Percentiles rank a stretch among this genome's conserved stretches.
Conservation (phyloP, 1,140 invertebrate species). For the Drosophila trapezifrons region DNA sequence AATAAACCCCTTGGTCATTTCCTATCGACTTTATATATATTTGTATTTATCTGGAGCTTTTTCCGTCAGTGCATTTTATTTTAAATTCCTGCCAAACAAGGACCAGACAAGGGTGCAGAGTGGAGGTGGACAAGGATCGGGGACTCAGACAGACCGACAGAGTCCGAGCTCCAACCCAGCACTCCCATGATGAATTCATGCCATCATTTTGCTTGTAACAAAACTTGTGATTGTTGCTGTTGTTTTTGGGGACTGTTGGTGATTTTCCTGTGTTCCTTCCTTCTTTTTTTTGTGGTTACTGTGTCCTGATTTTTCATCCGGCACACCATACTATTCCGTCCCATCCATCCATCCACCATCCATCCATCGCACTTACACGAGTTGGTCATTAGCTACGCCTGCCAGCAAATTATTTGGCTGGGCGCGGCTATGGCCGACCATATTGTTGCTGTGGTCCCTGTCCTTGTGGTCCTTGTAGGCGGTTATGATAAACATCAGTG, state of each 20-base stretch:
- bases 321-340: constrained; percentile 18
- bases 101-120: neutral
- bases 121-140: constrained; percentile 15
- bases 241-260: constrained; percentile 25
- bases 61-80: constrained; percentile 49
- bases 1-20: no score
- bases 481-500: constrained; percentile 77
- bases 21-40: neutral
- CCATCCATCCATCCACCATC: constrained; percentile 51
- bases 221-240: constrained; percentile 75
- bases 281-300: constrained; percentile 30
- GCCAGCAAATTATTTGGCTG: constrained; percentile 76
- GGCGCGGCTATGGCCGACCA: constrained; percentile 55
- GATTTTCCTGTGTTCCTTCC: constrained; percentile 23
- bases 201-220: constrained; percentile 76
- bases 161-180: constrained; percentile 27
- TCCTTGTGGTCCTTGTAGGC: constrained; percentile 60
- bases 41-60: neutral
- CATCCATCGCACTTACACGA: constrained; percentile 72
- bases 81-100: constrained; percentile 61
- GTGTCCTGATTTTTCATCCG: constrained; percentile 68
- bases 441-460: constrained; percentile 64
- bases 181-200: constrained; percentile 76
- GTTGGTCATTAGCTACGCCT: constrained; percentile 78
- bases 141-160: constrained; percentile 3